Evolutionary conservation across 1,140 invertebrate genomes (phyloP).

Genomic region (Amyelois transitella): DNA sequence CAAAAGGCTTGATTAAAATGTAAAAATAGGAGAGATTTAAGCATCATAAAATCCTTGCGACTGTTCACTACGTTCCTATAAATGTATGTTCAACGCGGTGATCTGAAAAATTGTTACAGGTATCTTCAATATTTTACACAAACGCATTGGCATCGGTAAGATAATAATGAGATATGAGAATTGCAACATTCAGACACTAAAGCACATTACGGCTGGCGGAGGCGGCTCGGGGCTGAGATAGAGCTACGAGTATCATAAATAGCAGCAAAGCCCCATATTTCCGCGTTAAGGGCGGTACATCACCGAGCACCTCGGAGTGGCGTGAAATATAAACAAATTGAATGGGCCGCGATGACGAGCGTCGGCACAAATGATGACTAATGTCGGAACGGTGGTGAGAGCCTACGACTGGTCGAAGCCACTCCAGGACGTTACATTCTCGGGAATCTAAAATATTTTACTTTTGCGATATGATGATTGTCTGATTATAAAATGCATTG

Average conservation of each 20-base stretch:
- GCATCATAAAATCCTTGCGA: no score
- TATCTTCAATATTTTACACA: neutral
- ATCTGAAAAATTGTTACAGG: neutral
- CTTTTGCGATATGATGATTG: neutral
- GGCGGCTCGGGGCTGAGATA: constrained; percentile 27
- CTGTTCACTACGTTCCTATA: no score
- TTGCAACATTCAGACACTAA: constrained; percentile 27
- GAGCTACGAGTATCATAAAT: constrained; percentile 58
- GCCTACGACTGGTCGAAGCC: neutral
- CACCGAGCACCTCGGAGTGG: constrained; percentile 52
- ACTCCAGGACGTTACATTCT: neutral
- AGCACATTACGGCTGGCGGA: constrained; percentile 40
- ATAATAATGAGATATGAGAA: constrained; percentile 23
- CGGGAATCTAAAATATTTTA: constrained; percentile 11
- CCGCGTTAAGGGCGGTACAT: constrained; percentile 51
- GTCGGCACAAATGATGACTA: constrained; percentile 61
- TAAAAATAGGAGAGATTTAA: no score
- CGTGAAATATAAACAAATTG: constrained; percentile 72
- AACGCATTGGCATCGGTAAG: constrained; percentile 6
- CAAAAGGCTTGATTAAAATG: no score
- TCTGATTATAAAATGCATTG: no score
- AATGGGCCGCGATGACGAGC: constrained; percentile 56
- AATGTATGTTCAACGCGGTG: no score
- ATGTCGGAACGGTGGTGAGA: constrained; percentile 29
- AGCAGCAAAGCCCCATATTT: constrained; percentile 56